phyloP scores from a whole-genome alignment of 1,140 invertebrate genomes.

The Wiebesia pumilae region DNA sequence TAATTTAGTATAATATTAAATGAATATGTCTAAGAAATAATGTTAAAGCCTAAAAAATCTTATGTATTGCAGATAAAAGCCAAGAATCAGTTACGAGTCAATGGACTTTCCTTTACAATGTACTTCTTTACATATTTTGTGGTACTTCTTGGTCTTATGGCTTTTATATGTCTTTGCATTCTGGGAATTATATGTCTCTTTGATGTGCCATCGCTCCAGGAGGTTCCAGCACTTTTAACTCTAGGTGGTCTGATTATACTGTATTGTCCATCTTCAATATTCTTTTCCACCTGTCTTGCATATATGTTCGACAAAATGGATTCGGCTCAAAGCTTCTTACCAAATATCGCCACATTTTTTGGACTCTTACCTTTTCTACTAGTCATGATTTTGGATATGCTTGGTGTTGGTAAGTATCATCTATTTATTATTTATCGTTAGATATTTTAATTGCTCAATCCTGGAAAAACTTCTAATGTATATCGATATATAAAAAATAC shows the following conservation, averaged over 20 bases:
- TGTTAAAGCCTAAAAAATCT: neutral
- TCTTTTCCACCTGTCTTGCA: constrained; percentile 85
- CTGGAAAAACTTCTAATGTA: no score
- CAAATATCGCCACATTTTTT: constrained; percentile 84
- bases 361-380: constrained; percentile 85
- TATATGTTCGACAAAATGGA: constrained; percentile 90
- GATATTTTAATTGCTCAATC: no score
- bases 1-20: neutral
- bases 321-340: constrained; percentile 85
- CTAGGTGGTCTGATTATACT: constrained; percentile 81
- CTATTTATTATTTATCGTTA: neutral
- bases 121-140: constrained; percentile 88
- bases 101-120: constrained; percentile 84
- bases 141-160: constrained; percentile 82
- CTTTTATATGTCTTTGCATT: constrained; percentile 80
- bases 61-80: constrained; percentile 81
- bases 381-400: constrained; percentile 82
- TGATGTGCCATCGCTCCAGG: constrained; percentile 80
- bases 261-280: constrained; percentile 84
- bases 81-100: constrained; percentile 88
- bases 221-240: constrained; percentile 81
- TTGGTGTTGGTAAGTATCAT: constrained; percentile 78
- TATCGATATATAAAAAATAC: neutral
- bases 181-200: constrained; percentile 82
- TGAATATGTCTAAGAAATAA: constrained; percentile 1